These are phyloP conservation scores for Tenualosa thibaudeaui DNA, from an alignment of 2,797 vertebrate genomes.

Conservation along the genomic window DNA sequence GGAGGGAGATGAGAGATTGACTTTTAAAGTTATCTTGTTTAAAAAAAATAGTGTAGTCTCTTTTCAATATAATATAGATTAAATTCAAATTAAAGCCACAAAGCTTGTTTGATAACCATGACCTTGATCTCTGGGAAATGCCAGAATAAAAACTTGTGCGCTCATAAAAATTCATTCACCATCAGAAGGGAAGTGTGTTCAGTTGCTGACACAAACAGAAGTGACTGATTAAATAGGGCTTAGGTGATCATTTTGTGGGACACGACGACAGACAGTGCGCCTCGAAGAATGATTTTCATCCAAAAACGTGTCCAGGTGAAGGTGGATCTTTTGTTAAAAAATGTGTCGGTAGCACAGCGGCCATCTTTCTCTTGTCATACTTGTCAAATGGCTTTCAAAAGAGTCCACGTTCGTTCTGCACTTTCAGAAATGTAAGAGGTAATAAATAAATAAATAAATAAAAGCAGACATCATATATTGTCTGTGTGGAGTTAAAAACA, in stretches of 20 bases:
- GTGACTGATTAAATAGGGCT: slow-evolving; percentile 19
- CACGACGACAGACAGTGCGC: neutral
- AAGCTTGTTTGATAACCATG: slow-evolving; percentile 1
- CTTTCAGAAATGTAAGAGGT: neutral
- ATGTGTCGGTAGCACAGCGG: neutral
- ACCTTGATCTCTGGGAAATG: neutral
- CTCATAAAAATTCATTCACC: slow-evolving; percentile 14
- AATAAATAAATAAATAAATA: neutral
- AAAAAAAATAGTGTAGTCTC: neutral
- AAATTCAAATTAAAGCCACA: neutral
- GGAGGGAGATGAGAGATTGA: neutral
- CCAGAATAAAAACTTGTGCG: neutral
- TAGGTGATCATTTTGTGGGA: neutral
- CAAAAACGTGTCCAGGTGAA: neutral
- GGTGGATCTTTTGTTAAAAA: neutral
- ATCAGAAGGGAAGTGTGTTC: neutral
- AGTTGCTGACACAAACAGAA: slow-evolving; percentile 19
- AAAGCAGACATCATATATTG: neutral
- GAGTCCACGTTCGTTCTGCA: neutral
- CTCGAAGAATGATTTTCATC: neutral
- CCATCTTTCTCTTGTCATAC: neutral
- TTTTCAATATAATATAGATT: neutral
- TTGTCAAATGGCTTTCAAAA: slow-evolving; percentile 1
- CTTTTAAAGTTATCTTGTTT: neutral
- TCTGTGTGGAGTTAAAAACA: neutral